Evolutionary conservation across 1,140 invertebrate genomes (phyloP), one percentile per base, ranked within the genome.

Genomic region (Drosophila auraria): DNA sequence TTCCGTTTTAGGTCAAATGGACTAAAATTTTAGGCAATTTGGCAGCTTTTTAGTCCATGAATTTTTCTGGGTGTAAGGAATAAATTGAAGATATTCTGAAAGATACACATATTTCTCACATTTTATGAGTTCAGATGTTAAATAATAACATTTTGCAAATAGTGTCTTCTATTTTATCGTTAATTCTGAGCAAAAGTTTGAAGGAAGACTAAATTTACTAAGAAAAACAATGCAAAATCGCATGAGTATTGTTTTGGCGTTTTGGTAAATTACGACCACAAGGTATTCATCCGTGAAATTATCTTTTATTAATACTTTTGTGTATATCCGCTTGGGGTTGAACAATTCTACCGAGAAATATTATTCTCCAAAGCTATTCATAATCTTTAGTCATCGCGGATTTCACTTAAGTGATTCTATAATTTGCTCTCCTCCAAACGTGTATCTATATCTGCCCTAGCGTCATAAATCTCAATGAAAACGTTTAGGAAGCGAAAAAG

Each of bases 381-480:
- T 87, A 80, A 77, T 80, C 68, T 54, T 66, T 51, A 65, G 73
- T 58, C 68, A 72, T 61, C 20, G 57, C 40, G 53, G 63, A 38
- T 49, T 74, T 86, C 42, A 57, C 60, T 63, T 70, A 78, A 86
- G 82, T 84, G 78, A 74, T 82, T 82, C 64, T 56, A 81, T 86
- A 84, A 87, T 80, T 83, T 72, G 64, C 53, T 17, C n/a, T 36
- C 14, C 30, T 20, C 30, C 49, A 17, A 54, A 54, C 42, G 61
- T 68, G 57, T 83, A 60, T 83, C 40, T 64, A 59, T 75, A 56
- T 51, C 14, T 54, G 27, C n/a, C 25, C 27, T 25, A 54, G 51
- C 64, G 45, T 57, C 75, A 78, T 78, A 78, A 78, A 78, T 78
- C 75, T 62, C 44, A 70, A 60, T 25, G 44, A 64, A 78, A 77